Evolutionary conservation across 2,888 invertebrate species (phyloP).

Genomic region (Seladonia tumulorum): DNA sequence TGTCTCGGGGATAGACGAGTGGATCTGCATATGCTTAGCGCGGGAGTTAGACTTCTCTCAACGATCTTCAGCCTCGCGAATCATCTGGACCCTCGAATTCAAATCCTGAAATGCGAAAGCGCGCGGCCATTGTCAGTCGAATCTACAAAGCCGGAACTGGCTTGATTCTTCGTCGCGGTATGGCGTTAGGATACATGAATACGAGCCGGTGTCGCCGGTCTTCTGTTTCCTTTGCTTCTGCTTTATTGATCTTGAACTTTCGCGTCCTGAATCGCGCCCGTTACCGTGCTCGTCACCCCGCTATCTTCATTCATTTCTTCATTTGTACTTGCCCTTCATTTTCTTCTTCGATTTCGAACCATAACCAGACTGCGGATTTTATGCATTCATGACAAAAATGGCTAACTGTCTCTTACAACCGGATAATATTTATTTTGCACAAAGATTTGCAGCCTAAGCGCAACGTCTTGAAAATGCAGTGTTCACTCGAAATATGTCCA

Average conservation of each 20-base stretch:
- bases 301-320: not conserved
- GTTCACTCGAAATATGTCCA: too few relatives aligned
- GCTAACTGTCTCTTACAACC: too few relatives aligned
- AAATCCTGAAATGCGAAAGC: constrained; percentile 66
- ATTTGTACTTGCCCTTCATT: not conserved
- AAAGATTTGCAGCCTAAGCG: too few relatives aligned
- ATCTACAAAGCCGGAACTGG: constrained; percentile 56
- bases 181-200: constrained; percentile 17
- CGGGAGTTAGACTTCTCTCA: constrained; percentile 79
- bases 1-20: constrained; percentile 84
- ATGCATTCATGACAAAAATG: too few relatives aligned
- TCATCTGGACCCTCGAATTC: constrained; percentile 70
- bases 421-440: too few relatives aligned
- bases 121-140: constrained; percentile 66
- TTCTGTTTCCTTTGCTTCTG: not conserved
- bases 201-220: not conserved
- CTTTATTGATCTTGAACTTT: not conserved
- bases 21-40: constrained; percentile 84
- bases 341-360: too few relatives aligned
- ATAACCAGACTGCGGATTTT: too few relatives aligned
- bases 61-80: constrained; percentile 74
- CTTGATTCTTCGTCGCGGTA: constrained; percentile 50
- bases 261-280: not conserved
- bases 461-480: too few relatives aligned
- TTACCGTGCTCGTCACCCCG: not conserved